Base-by-base conservation (phyloP, 2,113 vertebrate species). In the Actenoides lindsayi region DNA sequence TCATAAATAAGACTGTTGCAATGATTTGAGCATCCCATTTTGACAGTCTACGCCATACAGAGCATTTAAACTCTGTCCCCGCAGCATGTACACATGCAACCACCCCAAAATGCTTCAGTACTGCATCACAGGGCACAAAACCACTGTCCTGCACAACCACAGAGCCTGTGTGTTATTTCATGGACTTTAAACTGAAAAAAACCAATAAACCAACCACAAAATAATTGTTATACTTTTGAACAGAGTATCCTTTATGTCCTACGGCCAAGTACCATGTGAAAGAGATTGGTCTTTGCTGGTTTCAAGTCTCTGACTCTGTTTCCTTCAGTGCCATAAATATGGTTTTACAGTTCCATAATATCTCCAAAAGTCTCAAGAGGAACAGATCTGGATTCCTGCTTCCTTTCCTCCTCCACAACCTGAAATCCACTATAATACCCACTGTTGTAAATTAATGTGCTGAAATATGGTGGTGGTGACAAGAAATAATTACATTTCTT, bases 401-500 rank as follows among this genome's bases (percentile, higher is more conserved):
- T 91, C 46, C 24, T 83, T 83, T 83, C 60, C 64, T 67, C 31
- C 54, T 75, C 35, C 33, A 70, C 44, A 90, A 25, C n/a, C 59
- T 78, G 46, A 23, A 75, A 71, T 67, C 31, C 21, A 16, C 10
- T 65, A 11, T 51, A 75, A 80, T 70, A 83, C 8, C 25, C 28
- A 68, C 23, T 68, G 21, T 35, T 7, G 1, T 50, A 90, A 81
- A 92, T 88, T 74, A 71, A 74, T 54, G 64, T 80, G 21, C 76
- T 88, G 83, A 80, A 74, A 86, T 51, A 59, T 67, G 59, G 42
- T 67, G 75, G 18, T 1, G 1, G 16, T 89, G 90, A 89, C 93
- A 95, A 87, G 60, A 93, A 96, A 82, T 94, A 94, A 94, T 95
- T 88, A 33, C 35, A 86, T 91, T 96, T 83, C 64, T 92, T 94